These are phyloP conservation scores for Hymenochirus boettgeri DNA, from an alignment of 2,113 vertebrate species.

Conservation along the genomic window DNA sequence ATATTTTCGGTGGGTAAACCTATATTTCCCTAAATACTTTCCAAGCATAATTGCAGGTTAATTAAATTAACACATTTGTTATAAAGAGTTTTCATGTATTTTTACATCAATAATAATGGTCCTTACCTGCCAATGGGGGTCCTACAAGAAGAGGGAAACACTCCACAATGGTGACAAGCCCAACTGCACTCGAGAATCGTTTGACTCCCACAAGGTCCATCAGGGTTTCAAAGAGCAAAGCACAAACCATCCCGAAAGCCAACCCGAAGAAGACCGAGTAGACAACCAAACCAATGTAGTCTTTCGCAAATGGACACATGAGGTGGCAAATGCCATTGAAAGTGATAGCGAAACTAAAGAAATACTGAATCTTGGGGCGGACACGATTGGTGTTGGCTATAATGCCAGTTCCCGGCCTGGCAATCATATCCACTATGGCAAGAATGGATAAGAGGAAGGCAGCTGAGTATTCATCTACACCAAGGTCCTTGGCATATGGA, in stretches of 20 bases:
- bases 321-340: constrained; percentile 71
- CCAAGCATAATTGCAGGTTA: too few species aligned
- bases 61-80: too few species aligned
- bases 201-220: constrained; percentile 71
- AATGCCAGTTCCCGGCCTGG: constrained; percentile 62
- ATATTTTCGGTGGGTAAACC: too few species aligned
- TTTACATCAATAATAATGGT: not conserved
- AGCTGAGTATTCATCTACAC: constrained; percentile 66
- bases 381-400: constrained; percentile 69
- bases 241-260: constrained; percentile 71
- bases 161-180: constrained; percentile 72
- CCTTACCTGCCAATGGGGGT: constrained; percentile 75
- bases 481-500: constrained; percentile 63
- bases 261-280: constrained; percentile 65
- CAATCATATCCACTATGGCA: constrained; percentile 70
- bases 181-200: constrained; percentile 67
- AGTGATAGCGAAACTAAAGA: constrained; percentile 69
- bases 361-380: constrained; percentile 68
- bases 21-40: too few species aligned
- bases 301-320: constrained; percentile 65
- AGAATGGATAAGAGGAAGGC: constrained; percentile 72
- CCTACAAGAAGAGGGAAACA: constrained; percentile 71
- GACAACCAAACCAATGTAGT: constrained; percentile 53
- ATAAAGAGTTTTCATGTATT: too few species aligned
- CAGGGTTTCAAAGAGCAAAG: constrained; percentile 75